These are phyloP conservation scores for Brachyopa scutellaris DNA, from an alignment of 2,888 invertebrate species.

Conservation along the genomic window DNA sequence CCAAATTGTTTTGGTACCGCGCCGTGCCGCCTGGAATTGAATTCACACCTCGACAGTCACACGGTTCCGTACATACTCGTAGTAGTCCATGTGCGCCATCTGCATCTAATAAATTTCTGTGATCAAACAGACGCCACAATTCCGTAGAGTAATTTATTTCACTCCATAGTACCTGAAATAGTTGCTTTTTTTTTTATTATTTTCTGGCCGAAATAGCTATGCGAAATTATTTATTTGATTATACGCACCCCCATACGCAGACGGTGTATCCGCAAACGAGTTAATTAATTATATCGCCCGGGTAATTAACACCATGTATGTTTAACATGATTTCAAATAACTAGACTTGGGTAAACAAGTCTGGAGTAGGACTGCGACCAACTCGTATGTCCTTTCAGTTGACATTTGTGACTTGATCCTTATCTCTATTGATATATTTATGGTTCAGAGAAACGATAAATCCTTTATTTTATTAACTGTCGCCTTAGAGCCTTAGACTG, in stretches of 20 bases:
- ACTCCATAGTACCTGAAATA: background rate
- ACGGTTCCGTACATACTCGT: slow-evolving; percentile 16
- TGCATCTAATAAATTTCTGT: slow-evolving; percentile 64
- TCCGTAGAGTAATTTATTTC: slow-evolving; percentile 45
- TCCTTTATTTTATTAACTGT: slow-evolving; percentile 20
- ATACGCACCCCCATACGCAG: slow-evolving; percentile 17
- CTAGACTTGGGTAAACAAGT: slow-evolving; percentile 31
- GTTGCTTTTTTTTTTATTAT: background rate
- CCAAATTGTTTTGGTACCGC: slow-evolving; percentile 53
- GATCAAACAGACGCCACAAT: slow-evolving; percentile 66
- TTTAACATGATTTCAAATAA: slow-evolving; percentile 48
- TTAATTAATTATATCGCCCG: slow-evolving; percentile 54
- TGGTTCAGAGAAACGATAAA: slow-evolving; percentile 24
- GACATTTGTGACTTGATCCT: slow-evolving; percentile 24
- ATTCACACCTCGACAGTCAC: slow-evolving; percentile 63
- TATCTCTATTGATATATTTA: slow-evolving; percentile 36
- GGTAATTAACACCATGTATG: slow-evolving; percentile 57
- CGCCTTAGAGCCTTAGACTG: too few relatives aligned
- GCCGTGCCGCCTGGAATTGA: slow-evolving; percentile 54
- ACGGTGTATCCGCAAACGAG: slow-evolving; percentile 19
- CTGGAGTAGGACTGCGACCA: background rate
- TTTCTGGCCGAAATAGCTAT: slow-evolving; percentile 34
- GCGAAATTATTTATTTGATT: slow-evolving; percentile 68
- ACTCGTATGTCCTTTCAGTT: slow-evolving; percentile 30
- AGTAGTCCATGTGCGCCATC: slow-evolving; percentile 51